Conservation (phyloP, 2,888 invertebrate genomes). For the Abrostola triplasia region DNA sequence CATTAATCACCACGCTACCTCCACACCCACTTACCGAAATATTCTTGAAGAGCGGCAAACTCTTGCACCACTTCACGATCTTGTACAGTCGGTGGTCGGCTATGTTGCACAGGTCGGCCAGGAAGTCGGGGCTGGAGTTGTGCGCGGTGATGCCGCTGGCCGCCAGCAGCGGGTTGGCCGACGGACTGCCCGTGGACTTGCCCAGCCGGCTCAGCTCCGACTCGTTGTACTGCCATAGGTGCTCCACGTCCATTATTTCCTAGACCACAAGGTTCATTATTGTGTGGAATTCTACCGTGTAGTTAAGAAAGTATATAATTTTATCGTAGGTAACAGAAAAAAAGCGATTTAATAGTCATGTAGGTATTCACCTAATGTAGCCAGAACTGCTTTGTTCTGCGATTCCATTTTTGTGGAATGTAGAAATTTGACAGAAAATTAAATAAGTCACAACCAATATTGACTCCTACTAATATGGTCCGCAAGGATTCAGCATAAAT, state of each 20-base stretch:
- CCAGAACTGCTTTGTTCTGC: too few species aligned
- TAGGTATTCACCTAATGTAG: too few species aligned
- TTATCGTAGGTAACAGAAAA: not conserved
- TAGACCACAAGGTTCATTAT: conserved; percentile 65
- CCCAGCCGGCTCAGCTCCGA: conserved; percentile 92
- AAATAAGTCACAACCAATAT: too few species aligned
- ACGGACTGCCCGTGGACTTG: conserved; percentile 76
- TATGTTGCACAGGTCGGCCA: conserved; percentile 96
- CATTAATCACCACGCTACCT: too few species aligned
- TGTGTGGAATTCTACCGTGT: too few species aligned
- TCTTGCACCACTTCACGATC: conserved; percentile 99
- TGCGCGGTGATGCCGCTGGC: conserved; percentile 86
- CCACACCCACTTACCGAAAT: conserved; percentile 92
- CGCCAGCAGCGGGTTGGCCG: conserved; percentile 81
- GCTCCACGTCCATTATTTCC: conserved; percentile 99
- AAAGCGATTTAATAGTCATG: too few species aligned
- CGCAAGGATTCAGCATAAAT: too few species aligned
- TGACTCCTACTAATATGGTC: too few species aligned
- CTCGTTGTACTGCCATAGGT: conserved; percentile 98
- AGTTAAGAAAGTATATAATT: too few species aligned
- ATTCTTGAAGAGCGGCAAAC: conserved; percentile 98
- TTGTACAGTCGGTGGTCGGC: conserved; percentile 98
- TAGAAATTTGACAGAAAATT: too few species aligned
- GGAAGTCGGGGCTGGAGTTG: conserved; percentile 94
- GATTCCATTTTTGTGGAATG: too few species aligned